Evolutionary conservation across 2,888 invertebrate species (phyloP), one percentile per base, ranked within the genome.

Genomic region (Acronicta psi): DNA sequence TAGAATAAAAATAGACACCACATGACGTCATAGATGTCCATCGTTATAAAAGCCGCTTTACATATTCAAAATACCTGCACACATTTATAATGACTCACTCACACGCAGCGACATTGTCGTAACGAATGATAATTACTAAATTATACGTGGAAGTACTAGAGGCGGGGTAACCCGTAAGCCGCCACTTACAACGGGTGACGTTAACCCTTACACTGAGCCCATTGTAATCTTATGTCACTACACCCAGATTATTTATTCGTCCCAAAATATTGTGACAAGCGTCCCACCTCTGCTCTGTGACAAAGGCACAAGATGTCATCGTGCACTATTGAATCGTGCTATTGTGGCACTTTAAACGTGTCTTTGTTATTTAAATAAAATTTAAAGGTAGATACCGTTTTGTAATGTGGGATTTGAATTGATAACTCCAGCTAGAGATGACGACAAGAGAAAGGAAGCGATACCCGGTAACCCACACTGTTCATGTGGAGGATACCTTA

Each of bases 261-360:
- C 73, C 73, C 80, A 82, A 70, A 86, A 86, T 87, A 84, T 87
- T 87, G 84, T 87, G 87, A 87, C 86, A 85, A 55, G 58, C 69
- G 69, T 49, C 66, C 74, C 75, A 75, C 76, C 75, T 74, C 58
- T 55, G 54, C 75, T 74, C 58, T 55, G 54, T 16, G 54, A 75
- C 68, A 73, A 67, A 71, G 69, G 38, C 31, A 14, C 40, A 29
- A 49, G 23, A 51, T 56, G 68, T 58, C 53, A 49, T 50, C 23
- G 56, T 43, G 58, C 72, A 55, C 64, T 71, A 74, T 73, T 54
- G 69, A 51, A n/a, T 56, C 14, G 43, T 25, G 14, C 62, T 23
- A 65, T 75, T 75, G 77, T 75, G 34, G 5, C 44, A 54, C 56
- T 52, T 36, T 42, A 51, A 62, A 64, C 57, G 62, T 45, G 49